Conservation (phyloP, 2,113 vertebrate genomes). For the Arenaria interpres region DNA sequence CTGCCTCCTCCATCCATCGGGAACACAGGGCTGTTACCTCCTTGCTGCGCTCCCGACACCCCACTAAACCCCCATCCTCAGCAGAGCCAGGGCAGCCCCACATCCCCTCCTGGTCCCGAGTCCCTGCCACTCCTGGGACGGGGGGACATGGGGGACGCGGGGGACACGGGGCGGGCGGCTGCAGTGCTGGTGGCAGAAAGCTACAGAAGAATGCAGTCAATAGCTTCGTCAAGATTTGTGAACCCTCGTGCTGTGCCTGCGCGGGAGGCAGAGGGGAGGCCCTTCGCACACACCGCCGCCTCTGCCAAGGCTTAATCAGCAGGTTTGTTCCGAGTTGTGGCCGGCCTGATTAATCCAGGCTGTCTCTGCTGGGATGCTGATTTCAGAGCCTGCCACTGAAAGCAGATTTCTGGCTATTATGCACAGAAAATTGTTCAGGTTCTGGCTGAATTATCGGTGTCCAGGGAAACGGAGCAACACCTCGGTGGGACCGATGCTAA, state of each 20-base stretch:
- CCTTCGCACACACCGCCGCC: not conserved
- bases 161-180: not conserved
- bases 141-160: fast-evolving
- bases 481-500: not conserved
- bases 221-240: not conserved
- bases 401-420: conserved; percentile 41
- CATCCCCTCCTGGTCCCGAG: not conserved
- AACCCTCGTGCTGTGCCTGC: not conserved
- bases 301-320: conserved; percentile 39
- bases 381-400: conserved; percentile 23
- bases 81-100: not conserved
- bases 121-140: fast-evolving
- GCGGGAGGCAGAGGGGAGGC: not conserved
- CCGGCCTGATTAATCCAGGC: conserved; percentile 46
- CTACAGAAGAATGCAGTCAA: not conserved
- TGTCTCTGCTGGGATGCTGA: conserved; percentile 41
- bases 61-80: fast-evolving
- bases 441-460: conserved; percentile 18
- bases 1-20: not conserved
- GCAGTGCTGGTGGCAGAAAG: not conserved
- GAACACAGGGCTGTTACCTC: not conserved
- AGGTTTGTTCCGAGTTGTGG: conserved; percentile 46
- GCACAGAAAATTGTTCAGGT: conserved; percentile 8
- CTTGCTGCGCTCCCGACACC: not conserved
- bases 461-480: conserved; percentile 15